Percentiles rank a stretch among this genome's conserved stretches.
Conservation (phyloP, 2,888 invertebrate genomes). For the Saturnia japonica region DNA sequence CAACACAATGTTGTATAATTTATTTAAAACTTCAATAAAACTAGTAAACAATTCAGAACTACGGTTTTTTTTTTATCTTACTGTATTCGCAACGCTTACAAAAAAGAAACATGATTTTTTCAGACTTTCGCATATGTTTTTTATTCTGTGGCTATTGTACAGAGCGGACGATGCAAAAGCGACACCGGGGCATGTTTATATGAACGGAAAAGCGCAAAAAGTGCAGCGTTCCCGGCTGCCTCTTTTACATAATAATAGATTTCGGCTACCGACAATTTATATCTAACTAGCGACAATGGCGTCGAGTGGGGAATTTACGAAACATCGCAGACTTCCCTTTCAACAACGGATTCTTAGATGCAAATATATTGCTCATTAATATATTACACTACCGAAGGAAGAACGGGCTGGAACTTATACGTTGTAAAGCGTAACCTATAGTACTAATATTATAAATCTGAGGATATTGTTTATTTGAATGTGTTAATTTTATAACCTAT, state of each 20-base stretch:
- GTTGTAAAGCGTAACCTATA: background rate
- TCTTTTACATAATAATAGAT: slow-evolving; percentile 77
- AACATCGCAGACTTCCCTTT: slow-evolving; percentile 12
- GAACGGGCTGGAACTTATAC: background rate
- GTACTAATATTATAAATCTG: background rate
- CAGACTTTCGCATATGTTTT: background rate
- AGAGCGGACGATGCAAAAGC: slow-evolving; percentile 46
- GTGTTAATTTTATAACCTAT: too few relatives aligned
- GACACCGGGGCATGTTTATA: slow-evolving; percentile 67
- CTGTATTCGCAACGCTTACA: background rate
- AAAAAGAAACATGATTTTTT: background rate
- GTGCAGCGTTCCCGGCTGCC: slow-evolving; percentile 55
- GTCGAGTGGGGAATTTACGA: slow-evolving; percentile 31
- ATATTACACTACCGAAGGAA: background rate
- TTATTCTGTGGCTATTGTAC: slow-evolving; percentile 23
- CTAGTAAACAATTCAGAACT: too few relatives aligned
- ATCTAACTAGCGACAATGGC: slow-evolving; percentile 47
- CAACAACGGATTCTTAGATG: background rate
- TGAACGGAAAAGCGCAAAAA: slow-evolving; percentile 60
- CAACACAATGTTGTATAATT: too few relatives aligned
- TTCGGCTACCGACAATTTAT: slow-evolving; percentile 62
- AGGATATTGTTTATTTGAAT: background rate
- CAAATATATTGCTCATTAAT: slow-evolving; percentile 4
- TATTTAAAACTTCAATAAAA: too few relatives aligned
- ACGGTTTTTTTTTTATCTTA: background rate